phyloP scores from a whole-genome alignment of 2,888 invertebrate genomes.

The Muscina levida region DNA sequence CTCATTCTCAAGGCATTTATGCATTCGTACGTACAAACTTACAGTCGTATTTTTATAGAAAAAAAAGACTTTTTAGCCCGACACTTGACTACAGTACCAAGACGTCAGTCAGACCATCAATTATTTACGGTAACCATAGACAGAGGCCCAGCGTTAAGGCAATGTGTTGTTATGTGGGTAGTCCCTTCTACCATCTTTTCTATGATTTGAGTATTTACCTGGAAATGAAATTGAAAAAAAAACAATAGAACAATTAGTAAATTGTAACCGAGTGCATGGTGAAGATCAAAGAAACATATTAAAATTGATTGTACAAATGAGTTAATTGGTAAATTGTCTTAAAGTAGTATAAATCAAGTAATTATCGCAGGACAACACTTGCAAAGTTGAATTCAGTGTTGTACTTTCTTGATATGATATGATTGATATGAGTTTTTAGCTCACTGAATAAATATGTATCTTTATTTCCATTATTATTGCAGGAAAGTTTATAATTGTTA shows the following conservation, averaged over 20 bases:
- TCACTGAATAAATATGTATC: too few species aligned
- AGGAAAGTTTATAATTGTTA: too few species aligned
- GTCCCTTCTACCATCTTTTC: conserved; percentile 38
- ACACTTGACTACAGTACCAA: conserved; percentile 41
- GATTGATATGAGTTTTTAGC: too few species aligned
- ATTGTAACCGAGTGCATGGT: neutral
- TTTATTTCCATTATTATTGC: too few species aligned
- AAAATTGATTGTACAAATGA: neutral
- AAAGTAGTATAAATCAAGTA: neutral
- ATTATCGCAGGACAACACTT: too few species aligned
- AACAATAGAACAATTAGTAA: conserved; percentile 54
- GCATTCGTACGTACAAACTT: neutral
- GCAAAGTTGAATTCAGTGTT: too few species aligned
- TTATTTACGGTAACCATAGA: conserved; percentile 33
- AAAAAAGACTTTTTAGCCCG: conserved; percentile 57
- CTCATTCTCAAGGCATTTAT: neutral
- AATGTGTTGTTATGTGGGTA: conserved; percentile 51
- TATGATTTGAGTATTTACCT: conserved; percentile 52
- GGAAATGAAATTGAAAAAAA: conserved; percentile 35
- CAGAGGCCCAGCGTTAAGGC: conserved; percentile 47
- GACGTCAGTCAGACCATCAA: neutral
- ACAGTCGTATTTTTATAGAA: neutral
- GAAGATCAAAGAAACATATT: conserved; percentile 14
- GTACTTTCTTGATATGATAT: too few species aligned
- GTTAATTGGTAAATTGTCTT: conserved; percentile 7